Conservation (phyloP, 2,113 vertebrate genomes). For the Hassar affinis region DNA sequence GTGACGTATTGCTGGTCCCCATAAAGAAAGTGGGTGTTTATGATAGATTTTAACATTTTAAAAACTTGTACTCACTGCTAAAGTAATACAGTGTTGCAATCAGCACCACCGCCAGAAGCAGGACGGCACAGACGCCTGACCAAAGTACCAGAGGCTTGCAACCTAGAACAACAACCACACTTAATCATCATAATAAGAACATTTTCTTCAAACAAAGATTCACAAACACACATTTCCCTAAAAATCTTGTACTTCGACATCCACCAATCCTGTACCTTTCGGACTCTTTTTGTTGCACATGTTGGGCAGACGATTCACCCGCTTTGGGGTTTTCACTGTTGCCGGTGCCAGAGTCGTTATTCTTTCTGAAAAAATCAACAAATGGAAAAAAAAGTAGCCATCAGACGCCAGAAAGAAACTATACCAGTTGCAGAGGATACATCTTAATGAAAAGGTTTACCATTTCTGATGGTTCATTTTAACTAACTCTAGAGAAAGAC, state of each 20-base stretch:
- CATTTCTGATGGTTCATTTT: too few relatives aligned
- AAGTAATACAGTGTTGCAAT: constrained; percentile 68
- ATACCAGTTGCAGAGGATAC: not conserved
- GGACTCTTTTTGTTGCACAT: not conserved
- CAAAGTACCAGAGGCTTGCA: constrained; percentile 64
- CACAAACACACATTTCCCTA: not conserved
- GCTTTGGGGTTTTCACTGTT: not conserved
- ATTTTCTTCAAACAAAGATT: not conserved
- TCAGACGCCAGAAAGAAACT: not conserved
- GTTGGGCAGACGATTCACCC: not conserved
- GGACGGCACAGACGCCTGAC: constrained; percentile 58
- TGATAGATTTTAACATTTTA: too few relatives aligned
- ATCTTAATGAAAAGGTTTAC: not conserved
- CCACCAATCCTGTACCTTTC: constrained; percentile 21
- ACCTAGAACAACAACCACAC: constrained; percentile 43
- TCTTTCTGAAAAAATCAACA: not conserved
- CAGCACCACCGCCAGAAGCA: constrained; percentile 52
- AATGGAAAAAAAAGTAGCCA: not conserved
- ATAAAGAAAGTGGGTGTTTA: too few relatives aligned
- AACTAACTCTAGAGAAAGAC: not conserved
- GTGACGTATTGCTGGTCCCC: too few relatives aligned
- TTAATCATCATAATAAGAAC: not conserved
- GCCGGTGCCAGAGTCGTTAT: not conserved
- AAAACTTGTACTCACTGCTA: constrained; percentile 76
- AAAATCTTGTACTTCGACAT: not conserved